Evolutionary conservation across 2,797 vertebrate species (phyloP).

Genomic region (Spinus pinus): DNA sequence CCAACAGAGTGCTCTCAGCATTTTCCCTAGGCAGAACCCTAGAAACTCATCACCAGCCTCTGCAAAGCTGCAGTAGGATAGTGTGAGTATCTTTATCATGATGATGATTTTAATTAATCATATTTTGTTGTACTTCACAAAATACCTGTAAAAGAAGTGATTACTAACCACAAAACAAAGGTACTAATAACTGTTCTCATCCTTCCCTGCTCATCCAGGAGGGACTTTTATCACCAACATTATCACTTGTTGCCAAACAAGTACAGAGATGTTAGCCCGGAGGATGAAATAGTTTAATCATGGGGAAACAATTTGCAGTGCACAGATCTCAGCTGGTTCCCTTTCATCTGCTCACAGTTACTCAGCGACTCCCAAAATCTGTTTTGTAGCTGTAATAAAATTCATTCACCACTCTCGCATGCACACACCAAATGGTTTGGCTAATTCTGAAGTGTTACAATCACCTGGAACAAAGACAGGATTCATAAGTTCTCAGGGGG

Average conservation of each 20-base stretch:
- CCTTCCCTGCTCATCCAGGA: constrained; percentile 17
- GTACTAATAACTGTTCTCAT: constrained; percentile 17
- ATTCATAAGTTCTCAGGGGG: background rate
- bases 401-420: constrained; percentile 25
- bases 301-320: constrained; percentile 62
- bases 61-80: background rate
- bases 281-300: constrained; percentile 68
- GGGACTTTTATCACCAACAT: constrained; percentile 40
- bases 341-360: constrained; percentile 60
- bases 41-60: background rate
- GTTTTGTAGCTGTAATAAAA: constrained; percentile 68
- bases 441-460: background rate
- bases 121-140: background rate
- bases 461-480: constrained; percentile 13
- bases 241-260: constrained; percentile 58
- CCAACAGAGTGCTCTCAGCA: background rate
- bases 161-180: background rate
- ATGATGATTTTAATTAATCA: background rate
- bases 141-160: background rate
- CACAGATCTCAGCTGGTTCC: constrained; percentile 58
- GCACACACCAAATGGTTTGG: constrained; percentile 44
- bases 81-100: background rate
- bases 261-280: constrained; percentile 53
- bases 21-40: background rate
- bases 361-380: constrained; percentile 58